Evolutionary conservation across 2,797 vertebrate species (phyloP), one percentile per base, ranked within the genome.

Genomic region (Danio kyathit): DNA sequence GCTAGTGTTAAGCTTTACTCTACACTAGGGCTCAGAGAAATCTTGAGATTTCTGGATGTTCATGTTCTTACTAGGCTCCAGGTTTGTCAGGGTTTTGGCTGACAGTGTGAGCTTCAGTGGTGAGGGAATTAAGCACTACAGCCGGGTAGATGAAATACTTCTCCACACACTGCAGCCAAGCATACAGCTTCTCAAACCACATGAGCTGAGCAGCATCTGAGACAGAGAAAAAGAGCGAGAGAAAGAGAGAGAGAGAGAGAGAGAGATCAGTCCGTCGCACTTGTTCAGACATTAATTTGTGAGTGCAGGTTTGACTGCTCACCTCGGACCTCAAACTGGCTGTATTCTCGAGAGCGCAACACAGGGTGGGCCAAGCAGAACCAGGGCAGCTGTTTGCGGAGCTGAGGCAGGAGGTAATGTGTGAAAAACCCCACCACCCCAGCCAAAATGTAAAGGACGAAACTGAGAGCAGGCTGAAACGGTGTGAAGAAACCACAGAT

Each of bases 121-220:
- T 97, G 72, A 97, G 92, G 41, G 96, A 97, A 14, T 95, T 96
- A 57, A 97, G 95, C 88, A 96, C 95, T 82, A 97, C 96, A 0
- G 96, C 96, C 0, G 96, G 96, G 86, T 97, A 97, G 90, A 97
- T 95, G 77, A 96, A 94, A 80, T 96, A 96, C 81, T 96, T 97
- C 92, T 97, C 96, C 49, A 95, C 90, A 6, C 96, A 97, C 91
- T 97, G 96, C 81, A 97, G 94, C 94, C 96, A 95, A 0, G 96
- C 95, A 0, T 96, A 96, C 54, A 96, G 88, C 90, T 97, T 97
- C 92, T 97, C 96, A 83, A 97, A 97, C 96, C 96, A 97, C 96
- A 97, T 97, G 87, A 97, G 85, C 90, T 96, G 96, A 71, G 96
- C 96, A 0, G 96, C 96, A 67, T 96, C 96, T 97, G 90, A 13